phyloP scores from a whole-genome alignment of 2,113 vertebrate species.

The Myrmecophaga tridactyla region DNA sequence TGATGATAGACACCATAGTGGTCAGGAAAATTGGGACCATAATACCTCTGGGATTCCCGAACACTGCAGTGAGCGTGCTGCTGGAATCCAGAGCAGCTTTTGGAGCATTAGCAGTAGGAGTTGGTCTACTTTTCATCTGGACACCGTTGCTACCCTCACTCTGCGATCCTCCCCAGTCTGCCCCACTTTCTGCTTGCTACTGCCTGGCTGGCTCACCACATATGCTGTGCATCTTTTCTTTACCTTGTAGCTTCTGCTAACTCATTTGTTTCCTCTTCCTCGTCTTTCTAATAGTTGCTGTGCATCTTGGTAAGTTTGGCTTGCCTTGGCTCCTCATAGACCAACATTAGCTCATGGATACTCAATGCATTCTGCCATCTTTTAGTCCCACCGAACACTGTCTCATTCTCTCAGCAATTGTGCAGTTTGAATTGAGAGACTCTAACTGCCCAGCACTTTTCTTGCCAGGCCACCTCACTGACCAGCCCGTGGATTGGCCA shows the following conservation, averaged over 20 bases:
- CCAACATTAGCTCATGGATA: background rate
- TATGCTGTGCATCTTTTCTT: background rate
- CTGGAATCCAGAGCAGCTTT: background rate
- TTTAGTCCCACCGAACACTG: background rate
- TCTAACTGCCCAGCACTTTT: background rate
- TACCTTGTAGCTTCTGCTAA: background rate
- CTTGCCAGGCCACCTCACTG: background rate
- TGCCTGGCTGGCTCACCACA: background rate
- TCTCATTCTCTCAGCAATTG: background rate
- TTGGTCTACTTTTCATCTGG: too few species aligned
- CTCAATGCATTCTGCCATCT: background rate
- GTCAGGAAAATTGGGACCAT: background rate
- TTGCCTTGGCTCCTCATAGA: background rate
- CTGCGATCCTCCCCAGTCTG: background rate
- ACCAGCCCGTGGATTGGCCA: background rate
- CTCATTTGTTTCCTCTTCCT: background rate
- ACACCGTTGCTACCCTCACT: too few species aligned
- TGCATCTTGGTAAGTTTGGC: background rate
- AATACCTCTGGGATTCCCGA: background rate
- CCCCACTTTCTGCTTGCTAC: background rate
- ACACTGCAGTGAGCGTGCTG: background rate
- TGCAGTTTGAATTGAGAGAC: background rate
- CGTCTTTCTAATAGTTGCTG: background rate
- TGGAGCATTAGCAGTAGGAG: rapidly evolving
- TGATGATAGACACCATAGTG: background rate